Percentiles rank a stretch among this genome's conserved stretches.
phyloP scores from a whole-genome alignment of 2,797 vertebrate species.

The Peromyscus nudipes region DNA sequence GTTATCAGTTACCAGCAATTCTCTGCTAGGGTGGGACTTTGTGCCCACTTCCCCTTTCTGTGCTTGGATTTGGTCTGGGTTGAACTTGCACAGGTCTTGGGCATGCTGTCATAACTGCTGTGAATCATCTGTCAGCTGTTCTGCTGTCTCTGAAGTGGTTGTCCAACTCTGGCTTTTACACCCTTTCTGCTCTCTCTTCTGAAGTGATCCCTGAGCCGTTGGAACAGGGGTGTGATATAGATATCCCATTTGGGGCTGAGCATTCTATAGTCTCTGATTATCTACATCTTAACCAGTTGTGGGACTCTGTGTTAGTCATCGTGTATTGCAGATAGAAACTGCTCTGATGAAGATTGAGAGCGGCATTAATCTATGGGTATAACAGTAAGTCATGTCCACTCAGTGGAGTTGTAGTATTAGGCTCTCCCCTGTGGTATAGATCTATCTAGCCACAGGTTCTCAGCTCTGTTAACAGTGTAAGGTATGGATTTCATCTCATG shows the following conservation, averaged over 20 bases:
- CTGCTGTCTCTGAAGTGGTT: background rate
- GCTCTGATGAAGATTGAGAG: background rate
- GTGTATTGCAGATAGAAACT: background rate
- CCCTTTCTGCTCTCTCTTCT: background rate
- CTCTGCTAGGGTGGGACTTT: too few relatives aligned
- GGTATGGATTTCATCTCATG: background rate
- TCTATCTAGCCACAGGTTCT: background rate
- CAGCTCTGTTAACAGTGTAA: background rate
- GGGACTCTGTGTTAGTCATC: background rate
- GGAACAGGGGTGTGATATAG: background rate
- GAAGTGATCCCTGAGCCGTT: rapidly evolving
- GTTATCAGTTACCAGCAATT: background rate
- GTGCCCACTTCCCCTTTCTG: background rate
- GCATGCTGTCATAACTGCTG: too few relatives aligned
- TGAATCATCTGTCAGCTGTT: background rate
- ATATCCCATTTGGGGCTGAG: background rate
- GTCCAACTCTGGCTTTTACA: background rate
- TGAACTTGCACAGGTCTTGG: background rate
- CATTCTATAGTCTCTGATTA: background rate
- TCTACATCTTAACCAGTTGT: background rate
- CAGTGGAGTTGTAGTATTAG: background rate
- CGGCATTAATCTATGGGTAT: too few relatives aligned
- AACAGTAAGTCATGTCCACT: background rate
- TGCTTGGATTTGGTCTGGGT: background rate
- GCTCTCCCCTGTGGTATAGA: background rate